A percentile compares a stretch with the other conserved stretches of the same genome.
Evolutionary conservation across 2,888 invertebrate species (phyloP).

Genomic region (Limnephilus rhombicus): DNA sequence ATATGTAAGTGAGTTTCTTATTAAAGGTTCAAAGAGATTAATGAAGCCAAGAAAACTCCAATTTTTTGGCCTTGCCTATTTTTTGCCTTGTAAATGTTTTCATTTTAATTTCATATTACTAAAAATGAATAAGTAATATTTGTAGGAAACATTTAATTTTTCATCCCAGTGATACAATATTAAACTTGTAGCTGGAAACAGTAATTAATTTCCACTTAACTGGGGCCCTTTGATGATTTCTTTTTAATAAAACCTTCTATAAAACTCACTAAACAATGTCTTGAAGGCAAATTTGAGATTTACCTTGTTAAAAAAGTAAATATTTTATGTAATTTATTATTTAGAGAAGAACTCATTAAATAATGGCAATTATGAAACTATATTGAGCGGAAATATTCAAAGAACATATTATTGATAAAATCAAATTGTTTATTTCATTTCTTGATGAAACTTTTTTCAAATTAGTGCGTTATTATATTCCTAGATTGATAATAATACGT

Average conservation of each 20-base stretch:
- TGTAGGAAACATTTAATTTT: not conserved
- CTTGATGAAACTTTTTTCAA: not conserved
- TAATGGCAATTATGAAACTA: not conserved
- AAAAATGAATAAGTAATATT: not conserved
- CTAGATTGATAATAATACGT: not conserved
- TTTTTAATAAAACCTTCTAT: not conserved
- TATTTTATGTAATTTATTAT: not conserved
- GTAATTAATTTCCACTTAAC: not conserved
- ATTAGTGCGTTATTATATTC: not conserved
- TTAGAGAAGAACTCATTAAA: not conserved
- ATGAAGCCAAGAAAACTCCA: not conserved
- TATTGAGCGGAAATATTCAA: not conserved
- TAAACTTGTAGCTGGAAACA: not conserved
- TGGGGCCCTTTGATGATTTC: not conserved
- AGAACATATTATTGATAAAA: not conserved
- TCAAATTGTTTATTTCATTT: not conserved
- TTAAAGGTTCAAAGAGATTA: not conserved
- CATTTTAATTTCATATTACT: not conserved
- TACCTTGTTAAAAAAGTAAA: not conserved
- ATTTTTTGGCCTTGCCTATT: not conserved
- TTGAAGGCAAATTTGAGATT: not conserved
- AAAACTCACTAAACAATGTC: not conserved
- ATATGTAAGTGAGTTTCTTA: not conserved
- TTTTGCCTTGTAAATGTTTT: not conserved
- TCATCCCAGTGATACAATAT: slow-evolving; percentile 23